Percentiles rank a stretch among this genome's conserved stretches.
phyloP scores from a whole-genome alignment of 2,888 invertebrate genomes.

The Acanthosepion lycidas region DNA sequence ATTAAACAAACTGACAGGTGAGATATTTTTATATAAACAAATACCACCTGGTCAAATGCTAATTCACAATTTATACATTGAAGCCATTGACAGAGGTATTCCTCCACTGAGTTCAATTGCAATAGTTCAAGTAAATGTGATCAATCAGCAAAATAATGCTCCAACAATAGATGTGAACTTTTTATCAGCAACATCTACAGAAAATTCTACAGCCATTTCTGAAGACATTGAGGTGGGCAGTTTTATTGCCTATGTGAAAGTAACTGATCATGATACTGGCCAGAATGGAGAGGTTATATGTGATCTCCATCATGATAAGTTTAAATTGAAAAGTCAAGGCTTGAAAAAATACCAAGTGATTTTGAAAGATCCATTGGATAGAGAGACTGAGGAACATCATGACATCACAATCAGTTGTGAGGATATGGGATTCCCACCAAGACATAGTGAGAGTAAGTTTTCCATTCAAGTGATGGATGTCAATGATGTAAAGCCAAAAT shows the following conservation, averaged over 20 bases:
- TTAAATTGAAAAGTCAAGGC: slow-evolving; percentile 33
- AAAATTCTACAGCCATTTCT: not conserved
- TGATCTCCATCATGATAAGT: slow-evolving; percentile 14
- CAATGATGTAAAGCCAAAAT: not conserved
- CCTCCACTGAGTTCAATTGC: not conserved
- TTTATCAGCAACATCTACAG: not conserved
- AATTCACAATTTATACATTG: not conserved
- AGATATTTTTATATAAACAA: not conserved
- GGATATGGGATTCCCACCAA: slow-evolving; percentile 21
- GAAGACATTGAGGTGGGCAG: not conserved
- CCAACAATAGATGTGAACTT: slow-evolving; percentile 33
- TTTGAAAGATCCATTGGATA: slow-evolving; percentile 13
- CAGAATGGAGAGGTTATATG: slow-evolving; percentile 33
- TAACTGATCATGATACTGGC: slow-evolving; percentile 13
- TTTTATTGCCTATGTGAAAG: not conserved
- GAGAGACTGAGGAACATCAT: not conserved
- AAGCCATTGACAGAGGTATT: not conserved
- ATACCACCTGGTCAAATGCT: not conserved
- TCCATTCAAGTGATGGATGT: slow-evolving; percentile 21
- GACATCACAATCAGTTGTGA: slow-evolving; percentile 33
- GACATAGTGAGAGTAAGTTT: slow-evolving; percentile 22
- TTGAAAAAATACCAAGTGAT: slow-evolving; percentile 20
- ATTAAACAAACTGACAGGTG: not conserved
- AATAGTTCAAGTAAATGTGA: not conserved
- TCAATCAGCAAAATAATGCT: not conserved